Percentiles rank a stretch among this genome's conserved stretches.
phyloP scores from a whole-genome alignment of 30 jellyfish, hydroid and myxozoan genomes.

The Morbakka virulenta region DNA sequence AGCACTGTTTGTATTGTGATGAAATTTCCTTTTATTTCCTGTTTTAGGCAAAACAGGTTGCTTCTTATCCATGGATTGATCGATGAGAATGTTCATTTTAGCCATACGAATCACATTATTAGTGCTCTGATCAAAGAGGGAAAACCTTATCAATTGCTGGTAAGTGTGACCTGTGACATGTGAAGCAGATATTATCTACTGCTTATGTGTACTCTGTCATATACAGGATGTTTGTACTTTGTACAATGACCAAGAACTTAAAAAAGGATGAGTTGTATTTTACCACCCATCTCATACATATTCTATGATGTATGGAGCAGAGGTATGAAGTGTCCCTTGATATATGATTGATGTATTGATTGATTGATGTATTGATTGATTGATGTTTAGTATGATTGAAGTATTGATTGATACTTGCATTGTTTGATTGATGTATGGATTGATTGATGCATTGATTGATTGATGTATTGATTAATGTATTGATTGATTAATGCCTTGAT shows the following conservation, averaged over 20 bases:
- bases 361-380: too few relatives aligned
- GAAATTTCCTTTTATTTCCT: background rate
- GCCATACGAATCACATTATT: slow-evolving; percentile 76
- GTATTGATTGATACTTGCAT: too few relatives aligned
- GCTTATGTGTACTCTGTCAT: background rate
- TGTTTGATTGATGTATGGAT: too few relatives aligned
- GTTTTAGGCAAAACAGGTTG: slow-evolving; percentile 75
- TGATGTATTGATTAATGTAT: too few relatives aligned
- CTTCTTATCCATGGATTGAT: slow-evolving; percentile 81
- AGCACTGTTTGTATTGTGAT: background rate
- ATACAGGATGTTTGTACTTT: background rate
- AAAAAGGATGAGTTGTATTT: background rate
- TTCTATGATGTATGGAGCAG: too few relatives aligned
- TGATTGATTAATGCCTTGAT: too few relatives aligned
- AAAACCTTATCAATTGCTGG: slow-evolving; percentile 90
- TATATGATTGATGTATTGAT: too few relatives aligned
- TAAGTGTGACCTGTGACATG: slow-evolving; percentile 16
- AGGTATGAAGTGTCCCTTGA: too few relatives aligned
- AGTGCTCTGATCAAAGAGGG: slow-evolving; percentile 71
- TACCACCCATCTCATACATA: too few relatives aligned
- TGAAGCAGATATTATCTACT: background rate
- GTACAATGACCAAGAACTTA: background rate
- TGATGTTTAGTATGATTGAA: too few relatives aligned
- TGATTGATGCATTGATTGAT: too few relatives aligned
- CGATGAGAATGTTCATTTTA: slow-evolving; percentile 92